Percentiles rank a stretch among this genome's conserved stretches.
phyloP scores from a whole-genome alignment of 2,888 invertebrate genomes.

The Rugalucina vietnamica region DNA sequence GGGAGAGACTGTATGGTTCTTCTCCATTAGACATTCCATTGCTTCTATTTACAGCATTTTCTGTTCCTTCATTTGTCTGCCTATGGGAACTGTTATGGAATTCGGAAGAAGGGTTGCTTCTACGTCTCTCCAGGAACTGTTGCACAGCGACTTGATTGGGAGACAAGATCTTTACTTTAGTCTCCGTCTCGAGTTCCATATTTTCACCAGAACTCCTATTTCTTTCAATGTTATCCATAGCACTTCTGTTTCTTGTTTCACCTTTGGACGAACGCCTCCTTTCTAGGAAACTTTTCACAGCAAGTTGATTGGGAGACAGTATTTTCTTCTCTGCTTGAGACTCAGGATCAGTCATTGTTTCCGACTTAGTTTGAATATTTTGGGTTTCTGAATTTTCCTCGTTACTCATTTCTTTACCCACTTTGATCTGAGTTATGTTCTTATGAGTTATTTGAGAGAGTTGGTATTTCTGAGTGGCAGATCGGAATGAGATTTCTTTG shows the following conservation, averaged over 20 bases:
- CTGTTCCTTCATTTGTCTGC: not conserved
- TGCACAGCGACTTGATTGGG: constrained; percentile 55
- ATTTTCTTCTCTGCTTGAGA: constrained; percentile 27
- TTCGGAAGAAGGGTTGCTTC: not conserved
- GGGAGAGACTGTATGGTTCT: not conserved
- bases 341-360: not conserved
- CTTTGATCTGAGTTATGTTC: constrained; percentile 43
- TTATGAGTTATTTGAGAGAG: constrained; percentile 42
- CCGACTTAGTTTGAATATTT: not conserved
- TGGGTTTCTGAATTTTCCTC: too few species aligned
- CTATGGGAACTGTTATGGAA: not conserved
- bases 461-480: constrained; percentile 39
- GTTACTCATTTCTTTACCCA: constrained; percentile 5
- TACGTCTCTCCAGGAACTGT: constrained; percentile 44
- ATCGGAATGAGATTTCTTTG: constrained; percentile 46
- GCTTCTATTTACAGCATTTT: not conserved
- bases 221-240: not conserved
- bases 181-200: not conserved
- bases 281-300: constrained; percentile 53
- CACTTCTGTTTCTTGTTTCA: not conserved
- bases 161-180: constrained; percentile 41
- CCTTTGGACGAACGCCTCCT: not conserved
- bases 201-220: not conserved
- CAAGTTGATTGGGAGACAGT: constrained; percentile 54
- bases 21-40: too few species aligned